These are phyloP conservation scores for Sclerodermus sp. DNA, from an alignment of 2,888 invertebrate genomes.

Conservation along the genomic window DNA sequence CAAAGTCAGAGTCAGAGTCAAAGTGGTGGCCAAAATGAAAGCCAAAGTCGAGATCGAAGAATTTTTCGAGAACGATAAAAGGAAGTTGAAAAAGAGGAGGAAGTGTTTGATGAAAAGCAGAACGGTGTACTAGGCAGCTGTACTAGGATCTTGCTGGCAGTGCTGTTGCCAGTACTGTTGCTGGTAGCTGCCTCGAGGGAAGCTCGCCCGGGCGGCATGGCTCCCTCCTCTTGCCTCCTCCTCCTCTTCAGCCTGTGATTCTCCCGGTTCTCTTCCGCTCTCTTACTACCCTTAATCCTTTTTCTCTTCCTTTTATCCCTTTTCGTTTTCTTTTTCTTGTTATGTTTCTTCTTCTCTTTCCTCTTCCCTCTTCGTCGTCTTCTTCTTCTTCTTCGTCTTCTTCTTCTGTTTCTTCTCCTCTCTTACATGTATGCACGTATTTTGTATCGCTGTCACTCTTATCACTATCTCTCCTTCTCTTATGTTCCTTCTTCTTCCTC, in stretches of 20 bases:
- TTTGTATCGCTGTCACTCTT: no score
- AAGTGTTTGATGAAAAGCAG: no score
- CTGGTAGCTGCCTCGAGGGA: slow-evolving; percentile 40
- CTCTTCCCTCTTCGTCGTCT: no score
- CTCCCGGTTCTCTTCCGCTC: slow-evolving; percentile 26
- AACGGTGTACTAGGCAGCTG: not conserved
- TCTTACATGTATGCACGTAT: slow-evolving; percentile 1
- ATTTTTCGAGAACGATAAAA: no score
- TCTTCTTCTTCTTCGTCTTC: no score
- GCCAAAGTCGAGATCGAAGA: no score
- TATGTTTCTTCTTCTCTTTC: not conserved
- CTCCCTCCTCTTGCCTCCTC: slow-evolving; percentile 39
- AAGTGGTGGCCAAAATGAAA: no score
- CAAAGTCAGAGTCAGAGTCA: no score
- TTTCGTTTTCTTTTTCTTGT: not conserved
- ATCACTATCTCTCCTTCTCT: no score
- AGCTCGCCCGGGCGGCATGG: slow-evolving; percentile 57
- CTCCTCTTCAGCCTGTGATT: slow-evolving; percentile 14
- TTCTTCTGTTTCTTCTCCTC: slow-evolving; percentile 5
- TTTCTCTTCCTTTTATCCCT: not conserved
- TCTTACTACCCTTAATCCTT: slow-evolving; percentile 1
- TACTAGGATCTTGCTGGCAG: no score
- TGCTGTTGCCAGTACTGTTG: slow-evolving; percentile 10
- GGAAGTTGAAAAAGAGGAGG: no score
- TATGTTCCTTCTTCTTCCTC: no score